Conservation (phyloP, 2,113 vertebrate genomes). For the Chionomys nivalis region DNA sequence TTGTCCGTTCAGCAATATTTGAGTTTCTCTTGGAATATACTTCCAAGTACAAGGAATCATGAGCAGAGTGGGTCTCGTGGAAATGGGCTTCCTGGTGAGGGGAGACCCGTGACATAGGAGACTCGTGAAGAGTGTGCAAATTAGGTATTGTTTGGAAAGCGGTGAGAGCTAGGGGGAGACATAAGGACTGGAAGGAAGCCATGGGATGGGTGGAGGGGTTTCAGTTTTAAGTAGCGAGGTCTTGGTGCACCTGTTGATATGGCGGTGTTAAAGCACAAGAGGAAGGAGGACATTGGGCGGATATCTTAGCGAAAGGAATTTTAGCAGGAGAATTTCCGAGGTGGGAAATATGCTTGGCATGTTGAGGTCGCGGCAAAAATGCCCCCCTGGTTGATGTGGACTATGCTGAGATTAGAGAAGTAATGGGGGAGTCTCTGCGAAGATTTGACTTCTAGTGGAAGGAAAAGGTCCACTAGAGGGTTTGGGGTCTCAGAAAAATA, state of each 20-base stretch:
- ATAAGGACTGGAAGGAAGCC: background rate
- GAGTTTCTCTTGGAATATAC: slow-evolving; percentile 12
- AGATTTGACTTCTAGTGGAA: background rate
- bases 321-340: background rate
- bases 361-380: slow-evolving; percentile 16
- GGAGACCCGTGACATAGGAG: background rate
- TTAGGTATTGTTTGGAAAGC: slow-evolving; percentile 43
- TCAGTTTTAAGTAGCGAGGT: background rate
- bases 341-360: background rate
- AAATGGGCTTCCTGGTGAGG: slow-evolving; percentile 38
- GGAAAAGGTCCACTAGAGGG: background rate
- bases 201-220: background rate
- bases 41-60: slow-evolving; percentile 1
- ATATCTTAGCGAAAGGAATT: slow-evolving; percentile 37
- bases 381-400: background rate
- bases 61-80: background rate
- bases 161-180: background rate
- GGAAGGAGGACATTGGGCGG: background rate
- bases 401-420: background rate
- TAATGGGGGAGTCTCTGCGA: background rate
- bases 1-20: background rate
- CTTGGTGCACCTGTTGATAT: background rate
- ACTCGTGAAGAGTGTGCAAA: slow-evolving; percentile 11
- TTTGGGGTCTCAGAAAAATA: slow-evolving; percentile 13
- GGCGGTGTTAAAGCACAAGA: background rate